phyloP scores from a whole-genome alignment of 2,797 vertebrate species.

The Octomys mimax region DNA sequence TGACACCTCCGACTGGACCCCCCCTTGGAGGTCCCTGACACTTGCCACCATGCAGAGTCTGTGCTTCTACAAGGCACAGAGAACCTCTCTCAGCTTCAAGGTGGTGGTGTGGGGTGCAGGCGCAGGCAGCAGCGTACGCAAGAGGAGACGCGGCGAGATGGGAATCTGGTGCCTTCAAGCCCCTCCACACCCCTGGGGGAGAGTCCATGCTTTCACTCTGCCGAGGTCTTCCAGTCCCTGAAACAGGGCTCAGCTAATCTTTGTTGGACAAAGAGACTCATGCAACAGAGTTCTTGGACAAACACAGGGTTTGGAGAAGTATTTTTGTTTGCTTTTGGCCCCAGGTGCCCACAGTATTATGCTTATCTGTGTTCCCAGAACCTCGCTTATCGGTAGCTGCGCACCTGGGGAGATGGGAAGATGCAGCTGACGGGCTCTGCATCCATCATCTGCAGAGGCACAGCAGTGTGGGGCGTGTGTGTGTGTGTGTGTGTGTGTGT shows the following conservation, averaged over 20 bases:
- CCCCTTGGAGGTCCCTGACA: no score
- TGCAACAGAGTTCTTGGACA: background rate
- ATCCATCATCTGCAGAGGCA: background rate
- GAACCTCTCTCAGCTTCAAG: background rate
- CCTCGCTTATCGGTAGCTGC: background rate
- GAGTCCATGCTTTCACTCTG: background rate
- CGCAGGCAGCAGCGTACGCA: rapidly evolving
- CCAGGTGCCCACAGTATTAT: rapidly evolving
- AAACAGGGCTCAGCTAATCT: background rate
- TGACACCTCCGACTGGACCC: background rate
- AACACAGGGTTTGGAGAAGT: background rate
- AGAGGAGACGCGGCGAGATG: background rate
- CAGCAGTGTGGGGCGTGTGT: rapidly evolving
- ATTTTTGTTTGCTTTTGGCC: background rate
- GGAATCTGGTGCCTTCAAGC: background rate
- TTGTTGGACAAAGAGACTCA: background rate
- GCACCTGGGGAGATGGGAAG: background rate
- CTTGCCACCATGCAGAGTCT: background rate
- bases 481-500: rapidly evolving
- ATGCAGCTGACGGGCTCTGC: rapidly evolving
- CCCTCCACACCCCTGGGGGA: background rate
- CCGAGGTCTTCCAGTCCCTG: background rate
- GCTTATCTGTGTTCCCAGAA: background rate
- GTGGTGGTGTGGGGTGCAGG: no score
- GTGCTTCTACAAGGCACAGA: background rate